Conservation (phyloP, 1,140 invertebrate species). For the Periplaneta americana region DNA sequence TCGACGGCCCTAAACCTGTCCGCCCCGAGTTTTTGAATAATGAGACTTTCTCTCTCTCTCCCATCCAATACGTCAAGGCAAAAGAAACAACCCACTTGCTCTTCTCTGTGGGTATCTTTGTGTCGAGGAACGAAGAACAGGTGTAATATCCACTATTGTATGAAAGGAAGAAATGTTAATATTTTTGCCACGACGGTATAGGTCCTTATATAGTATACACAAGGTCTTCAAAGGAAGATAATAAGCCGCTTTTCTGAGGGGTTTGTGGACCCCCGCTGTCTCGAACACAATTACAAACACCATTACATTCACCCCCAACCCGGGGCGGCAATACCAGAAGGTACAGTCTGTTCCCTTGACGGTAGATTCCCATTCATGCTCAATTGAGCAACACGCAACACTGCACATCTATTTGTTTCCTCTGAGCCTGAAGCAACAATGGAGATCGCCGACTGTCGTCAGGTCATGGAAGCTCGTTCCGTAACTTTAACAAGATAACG, state of each 20-base stretch:
- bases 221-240: background rate
- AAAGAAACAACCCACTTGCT: background rate
- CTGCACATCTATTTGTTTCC: too few species aligned
- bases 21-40: background rate
- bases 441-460: too few species aligned
- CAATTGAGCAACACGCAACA: too few species aligned
- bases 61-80: background rate
- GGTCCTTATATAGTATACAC: background rate
- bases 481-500: too few species aligned
- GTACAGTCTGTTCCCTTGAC: background rate
- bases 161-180: background rate
- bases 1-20: background rate
- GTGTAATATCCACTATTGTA: background rate
- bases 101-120: background rate
- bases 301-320: background rate
- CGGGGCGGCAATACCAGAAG: background rate
- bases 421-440: too few species aligned
- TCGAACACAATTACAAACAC: background rate
- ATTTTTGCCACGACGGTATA: background rate
- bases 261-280: background rate
- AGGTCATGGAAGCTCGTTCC: too few species aligned
- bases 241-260: background rate
- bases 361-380: background rate
- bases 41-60: background rate
- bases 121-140: background rate